A percentile compares a stretch with the other conserved stretches of the same genome.
Evolutionary conservation across 2,113 vertebrate genomes (phyloP).

Genomic region (Marcusenius ussheri): DNA sequence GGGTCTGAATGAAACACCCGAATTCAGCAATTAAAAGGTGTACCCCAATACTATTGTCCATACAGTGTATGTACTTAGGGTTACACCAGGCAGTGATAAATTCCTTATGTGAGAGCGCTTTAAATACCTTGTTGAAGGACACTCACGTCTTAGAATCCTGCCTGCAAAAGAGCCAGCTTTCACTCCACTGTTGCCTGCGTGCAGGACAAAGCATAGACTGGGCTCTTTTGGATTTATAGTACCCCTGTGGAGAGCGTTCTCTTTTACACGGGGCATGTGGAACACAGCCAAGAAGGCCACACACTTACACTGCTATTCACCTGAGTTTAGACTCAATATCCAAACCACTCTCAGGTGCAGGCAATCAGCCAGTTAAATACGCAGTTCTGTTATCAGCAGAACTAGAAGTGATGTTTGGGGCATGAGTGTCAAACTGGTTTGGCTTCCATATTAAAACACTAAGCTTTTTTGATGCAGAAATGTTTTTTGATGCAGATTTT

Average conservation of each 20-base stretch:
- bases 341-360: not conserved
- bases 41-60: not conserved
- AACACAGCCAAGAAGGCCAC: not conserved
- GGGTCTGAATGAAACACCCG: not conserved
- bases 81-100: not conserved
- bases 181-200: not conserved
- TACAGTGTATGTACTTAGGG: not conserved
- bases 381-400: not conserved
- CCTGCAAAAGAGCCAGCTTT: not conserved
- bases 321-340: not conserved
- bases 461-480: not conserved
- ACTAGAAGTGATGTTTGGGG: not conserved
- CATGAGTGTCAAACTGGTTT: not conserved
- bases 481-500: not conserved
- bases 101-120: not conserved
- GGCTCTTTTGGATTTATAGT: not conserved
- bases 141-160: not conserved
- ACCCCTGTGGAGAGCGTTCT: not conserved
- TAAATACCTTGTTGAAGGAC: not conserved
- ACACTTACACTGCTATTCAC: not conserved
- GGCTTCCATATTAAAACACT: not conserved
- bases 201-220: not conserved
- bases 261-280: not conserved
- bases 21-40: not conserved
- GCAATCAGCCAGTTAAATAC: not conserved